Evolutionary conservation across 2,888 invertebrate genomes (phyloP).

Genomic region (Tenthredo mesomela): DNA sequence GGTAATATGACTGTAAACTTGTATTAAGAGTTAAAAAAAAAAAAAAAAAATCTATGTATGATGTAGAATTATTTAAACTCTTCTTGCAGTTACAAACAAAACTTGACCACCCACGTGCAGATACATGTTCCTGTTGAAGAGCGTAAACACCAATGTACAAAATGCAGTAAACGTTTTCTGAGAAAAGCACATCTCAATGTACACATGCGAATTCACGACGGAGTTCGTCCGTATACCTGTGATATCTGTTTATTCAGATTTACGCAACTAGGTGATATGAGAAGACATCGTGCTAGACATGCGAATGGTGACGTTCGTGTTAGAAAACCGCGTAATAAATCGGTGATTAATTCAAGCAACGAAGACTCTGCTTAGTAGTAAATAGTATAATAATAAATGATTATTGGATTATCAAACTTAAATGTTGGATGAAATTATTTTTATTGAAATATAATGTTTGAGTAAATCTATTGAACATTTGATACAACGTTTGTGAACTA

Average conservation of each 20-base stretch:
- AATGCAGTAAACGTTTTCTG: slow-evolving; percentile 63
- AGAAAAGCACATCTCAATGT: slow-evolving; percentile 64
- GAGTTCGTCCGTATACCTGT: slow-evolving; percentile 65
- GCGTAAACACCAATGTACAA: slow-evolving; percentile 63
- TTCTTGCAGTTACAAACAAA: slow-evolving; percentile 62
- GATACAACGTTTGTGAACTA: neutral
- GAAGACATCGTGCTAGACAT: slow-evolving; percentile 63
- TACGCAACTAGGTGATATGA: slow-evolving; percentile 67
- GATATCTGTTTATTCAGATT: slow-evolving; percentile 66
- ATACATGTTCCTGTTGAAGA: slow-evolving; percentile 64
- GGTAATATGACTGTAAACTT: slow-evolving; percentile 52
- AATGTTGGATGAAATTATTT: neutral
- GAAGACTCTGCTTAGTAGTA: slow-evolving; percentile 33
- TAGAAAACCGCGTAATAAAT: slow-evolving; percentile 47
- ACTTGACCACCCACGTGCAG: slow-evolving; percentile 62
- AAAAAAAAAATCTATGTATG: neutral
- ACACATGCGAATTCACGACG: slow-evolving; percentile 66
- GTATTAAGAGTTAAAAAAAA: neutral
- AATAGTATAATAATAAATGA: neutral
- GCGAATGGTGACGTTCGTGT: slow-evolving; percentile 55
- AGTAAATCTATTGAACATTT: neutral
- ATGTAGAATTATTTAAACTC: neutral
- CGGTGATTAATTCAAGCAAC: slow-evolving; percentile 36
- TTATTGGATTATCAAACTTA: neutral
- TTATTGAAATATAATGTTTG: neutral